phyloP scores from a whole-genome alignment of 2,113 vertebrate species.

The Ochotona princeps region DNA sequence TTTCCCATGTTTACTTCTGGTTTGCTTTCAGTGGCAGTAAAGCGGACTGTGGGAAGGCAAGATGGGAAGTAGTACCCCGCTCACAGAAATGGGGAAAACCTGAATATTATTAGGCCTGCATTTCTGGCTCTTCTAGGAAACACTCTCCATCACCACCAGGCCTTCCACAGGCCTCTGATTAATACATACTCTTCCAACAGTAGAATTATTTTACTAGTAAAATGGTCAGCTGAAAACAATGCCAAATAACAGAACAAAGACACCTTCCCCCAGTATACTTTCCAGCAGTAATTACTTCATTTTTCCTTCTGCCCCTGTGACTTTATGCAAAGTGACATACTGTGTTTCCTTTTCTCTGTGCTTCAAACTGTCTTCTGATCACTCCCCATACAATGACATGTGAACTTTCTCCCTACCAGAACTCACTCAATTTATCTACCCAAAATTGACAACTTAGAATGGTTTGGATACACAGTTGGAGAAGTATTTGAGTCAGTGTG shows the following conservation, averaged over 20 bases:
- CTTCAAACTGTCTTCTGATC: not conserved
- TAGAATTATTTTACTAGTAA: slow-evolving; percentile 20
- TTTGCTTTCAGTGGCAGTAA: slow-evolving; percentile 41
- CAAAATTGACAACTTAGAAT: slow-evolving; percentile 26
- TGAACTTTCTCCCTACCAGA: not conserved
- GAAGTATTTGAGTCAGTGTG: not conserved
- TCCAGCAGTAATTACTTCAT: not conserved
- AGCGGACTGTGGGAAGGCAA: not conserved
- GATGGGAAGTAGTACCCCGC: not conserved
- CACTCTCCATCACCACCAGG: not conserved
- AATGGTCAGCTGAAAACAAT: not conserved
- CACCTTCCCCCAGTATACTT: not conserved
- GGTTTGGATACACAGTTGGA: not conserved
- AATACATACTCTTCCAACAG: not conserved
- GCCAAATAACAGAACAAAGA: not conserved
- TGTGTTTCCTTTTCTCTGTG: not conserved
- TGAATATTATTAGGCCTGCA: not conserved
- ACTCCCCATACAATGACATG: not conserved
- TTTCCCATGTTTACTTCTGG: slow-evolving; percentile 16
- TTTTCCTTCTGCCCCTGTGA: not conserved
- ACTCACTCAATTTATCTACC: slow-evolving; percentile 13
- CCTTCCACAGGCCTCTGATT: not conserved
- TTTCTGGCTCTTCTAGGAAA: not conserved
- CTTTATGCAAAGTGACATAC: not conserved
- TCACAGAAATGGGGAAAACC: slow-evolving; percentile 21